These are phyloP conservation scores for Liparis tanakae DNA, from an alignment of 2,797 vertebrate species.

Conservation along the genomic window DNA sequence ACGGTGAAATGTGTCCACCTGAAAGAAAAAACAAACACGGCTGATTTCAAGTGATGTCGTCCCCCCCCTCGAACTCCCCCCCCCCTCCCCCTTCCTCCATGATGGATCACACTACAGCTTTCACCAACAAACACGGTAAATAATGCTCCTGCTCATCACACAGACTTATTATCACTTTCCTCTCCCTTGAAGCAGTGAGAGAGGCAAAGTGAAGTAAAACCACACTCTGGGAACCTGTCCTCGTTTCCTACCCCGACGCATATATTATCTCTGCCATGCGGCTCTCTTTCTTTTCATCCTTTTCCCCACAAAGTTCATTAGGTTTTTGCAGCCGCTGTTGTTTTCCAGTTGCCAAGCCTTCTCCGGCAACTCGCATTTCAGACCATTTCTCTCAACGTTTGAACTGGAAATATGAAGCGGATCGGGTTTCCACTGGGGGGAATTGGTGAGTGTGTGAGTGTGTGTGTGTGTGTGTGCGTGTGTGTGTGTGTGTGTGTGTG, in stretches of 20 bases:
- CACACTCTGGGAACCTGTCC: constrained; percentile 66
- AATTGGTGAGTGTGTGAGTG: constrained; percentile 37
- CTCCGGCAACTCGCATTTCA: constrained; percentile 73
- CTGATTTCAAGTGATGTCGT: constrained; percentile 35
- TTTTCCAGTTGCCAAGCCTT: constrained; percentile 64
- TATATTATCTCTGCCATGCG: constrained; percentile 63
- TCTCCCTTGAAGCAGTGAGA: constrained; percentile 31
- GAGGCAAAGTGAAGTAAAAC: constrained; percentile 27
- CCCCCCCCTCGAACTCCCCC: too few relatives aligned
- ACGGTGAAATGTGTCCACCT: constrained; percentile 38
- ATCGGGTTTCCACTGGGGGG: constrained; percentile 72
- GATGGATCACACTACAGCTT: constrained; percentile 24
- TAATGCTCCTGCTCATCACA: background rate
- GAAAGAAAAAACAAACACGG: constrained; percentile 58
- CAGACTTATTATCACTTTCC: constrained; percentile 7
- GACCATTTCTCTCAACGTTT: constrained; percentile 68
- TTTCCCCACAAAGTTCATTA: constrained; percentile 73
- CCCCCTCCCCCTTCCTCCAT: background rate
- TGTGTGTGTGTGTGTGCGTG: constrained; percentile 18
- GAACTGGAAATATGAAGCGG: constrained; percentile 76
- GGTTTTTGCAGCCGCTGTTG: constrained; percentile 63
- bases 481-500: constrained; percentile 11
- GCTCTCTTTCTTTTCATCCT: constrained; percentile 68
- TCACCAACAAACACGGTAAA: constrained; percentile 22
- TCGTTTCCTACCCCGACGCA: constrained; percentile 60